Evolutionary conservation across 2,113 vertebrate species (phyloP).

Genomic region (Anolis carolinensis): DNA sequence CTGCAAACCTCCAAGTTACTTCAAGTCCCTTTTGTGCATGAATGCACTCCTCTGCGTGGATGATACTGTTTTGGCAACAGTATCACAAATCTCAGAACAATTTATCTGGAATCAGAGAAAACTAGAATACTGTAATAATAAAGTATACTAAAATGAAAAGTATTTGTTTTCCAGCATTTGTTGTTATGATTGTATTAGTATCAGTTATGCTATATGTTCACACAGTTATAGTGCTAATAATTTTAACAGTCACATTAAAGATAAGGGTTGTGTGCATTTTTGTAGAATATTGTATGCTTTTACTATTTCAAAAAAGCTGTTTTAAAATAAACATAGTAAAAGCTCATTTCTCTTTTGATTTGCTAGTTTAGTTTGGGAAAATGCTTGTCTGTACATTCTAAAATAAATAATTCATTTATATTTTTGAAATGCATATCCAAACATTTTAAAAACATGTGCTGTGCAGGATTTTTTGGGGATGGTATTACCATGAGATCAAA

Average conservation of each 20-base stretch:
- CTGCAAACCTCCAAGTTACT: background rate
- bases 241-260: background rate
- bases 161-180: background rate
- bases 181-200: background rate
- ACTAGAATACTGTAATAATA: background rate
- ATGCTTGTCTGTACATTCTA: background rate
- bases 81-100: background rate
- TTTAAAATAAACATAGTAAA: background rate
- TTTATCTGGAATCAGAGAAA: background rate
- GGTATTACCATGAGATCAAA: conserved; percentile 31
- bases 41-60: background rate
- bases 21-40: background rate
- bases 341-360: background rate
- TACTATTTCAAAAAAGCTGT: background rate
- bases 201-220: background rate
- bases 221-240: background rate
- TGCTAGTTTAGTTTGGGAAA: background rate
- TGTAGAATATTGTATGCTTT: background rate
- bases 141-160: background rate
- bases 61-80: background rate
- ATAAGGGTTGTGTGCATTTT: background rate
- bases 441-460: conserved; percentile 17
- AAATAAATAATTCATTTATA: conserved; percentile 6
- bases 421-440: conserved; percentile 2
- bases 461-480: conserved; percentile 15